Percentiles rank a stretch among this genome's conserved stretches.
Conservation (phyloP, 2,888 invertebrate genomes). For the Amphipyra berbera region DNA sequence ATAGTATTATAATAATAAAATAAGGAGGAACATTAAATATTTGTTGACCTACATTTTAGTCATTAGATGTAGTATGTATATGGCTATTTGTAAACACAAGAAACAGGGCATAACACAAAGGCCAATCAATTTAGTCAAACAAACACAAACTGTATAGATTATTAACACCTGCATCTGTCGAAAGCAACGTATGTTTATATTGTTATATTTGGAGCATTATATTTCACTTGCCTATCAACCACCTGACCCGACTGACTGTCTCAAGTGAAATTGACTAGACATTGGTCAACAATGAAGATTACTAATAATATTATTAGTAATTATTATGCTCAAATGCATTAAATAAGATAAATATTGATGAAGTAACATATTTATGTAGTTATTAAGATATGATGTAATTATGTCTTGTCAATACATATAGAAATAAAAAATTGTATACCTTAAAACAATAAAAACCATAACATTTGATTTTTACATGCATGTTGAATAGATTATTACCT, state of each 20-base stretch:
- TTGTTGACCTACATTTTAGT: conserved; percentile 17
- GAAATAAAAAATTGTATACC: too few species aligned
- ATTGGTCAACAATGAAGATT: conserved; percentile 2
- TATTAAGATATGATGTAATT: too few species aligned
- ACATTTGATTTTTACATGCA: neutral
- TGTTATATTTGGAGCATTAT: conserved; percentile 28
- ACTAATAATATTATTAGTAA: neutral
- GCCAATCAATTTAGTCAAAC: conserved; percentile 21
- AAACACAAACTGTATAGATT: conserved; percentile 8
- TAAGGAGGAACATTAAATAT: neutral
- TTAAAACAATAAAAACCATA: neutral
- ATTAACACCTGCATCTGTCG: conserved; percentile 10
- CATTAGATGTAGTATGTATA: too few species aligned
- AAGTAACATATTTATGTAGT: too few species aligned
- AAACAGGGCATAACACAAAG: conserved; percentile 30
- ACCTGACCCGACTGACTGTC: conserved; percentile 44
- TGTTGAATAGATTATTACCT: conserved; percentile 4
- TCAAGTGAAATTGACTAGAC: conserved; percentile 16
- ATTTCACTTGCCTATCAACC: conserved; percentile 28
- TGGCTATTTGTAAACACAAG: neutral
- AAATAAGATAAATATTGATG: neutral
- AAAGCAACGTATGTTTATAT: conserved; percentile 10
- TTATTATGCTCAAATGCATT: too few species aligned
- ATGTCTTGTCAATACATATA: too few species aligned
- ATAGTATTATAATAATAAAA: conserved; percentile 18